Evolutionary conservation across 2,888 invertebrate species (phyloP).

Genomic region (Dynastes maya): DNA sequence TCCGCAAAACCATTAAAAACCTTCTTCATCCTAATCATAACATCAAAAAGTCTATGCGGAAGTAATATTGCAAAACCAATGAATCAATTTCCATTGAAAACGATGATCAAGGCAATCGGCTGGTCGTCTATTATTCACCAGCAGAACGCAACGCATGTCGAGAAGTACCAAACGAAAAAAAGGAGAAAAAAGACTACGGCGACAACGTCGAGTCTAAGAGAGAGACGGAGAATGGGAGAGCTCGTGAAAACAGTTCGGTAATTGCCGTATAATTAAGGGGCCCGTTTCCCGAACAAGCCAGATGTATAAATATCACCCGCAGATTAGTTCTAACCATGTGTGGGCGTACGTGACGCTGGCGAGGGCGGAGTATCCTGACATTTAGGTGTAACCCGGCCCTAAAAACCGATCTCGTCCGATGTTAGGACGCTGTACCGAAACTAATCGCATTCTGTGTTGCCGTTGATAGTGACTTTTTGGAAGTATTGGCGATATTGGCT

Average conservation of each 20-base stretch:
- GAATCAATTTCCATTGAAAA: no score
- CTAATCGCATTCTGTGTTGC: not conserved
- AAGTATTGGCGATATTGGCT: no score
- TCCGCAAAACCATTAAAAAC: no score
- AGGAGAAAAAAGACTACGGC: not conserved
- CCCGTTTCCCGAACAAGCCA: constrained; percentile 36
- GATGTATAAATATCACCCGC: constrained; percentile 50
- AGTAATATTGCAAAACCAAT: no score
- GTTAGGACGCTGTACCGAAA: constrained; percentile 8
- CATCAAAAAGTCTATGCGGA: no score
- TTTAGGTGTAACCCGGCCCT: constrained; percentile 54
- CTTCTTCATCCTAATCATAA: no score
- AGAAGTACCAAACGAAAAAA: not conserved
- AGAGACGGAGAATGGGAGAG: not conserved
- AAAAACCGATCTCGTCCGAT: not conserved
- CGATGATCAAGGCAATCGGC: no score
- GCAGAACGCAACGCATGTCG: not conserved
- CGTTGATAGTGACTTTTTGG: not conserved
- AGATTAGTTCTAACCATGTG: constrained; percentile 49
- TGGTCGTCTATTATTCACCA: not conserved
- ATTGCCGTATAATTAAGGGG: constrained; percentile 48
- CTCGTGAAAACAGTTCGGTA: constrained; percentile 39
- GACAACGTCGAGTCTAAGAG: not conserved
- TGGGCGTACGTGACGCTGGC: constrained; percentile 54
- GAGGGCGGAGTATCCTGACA: constrained; percentile 57